phyloP scores from a whole-genome alignment of 1,140 invertebrate species.

The Stegodyphus mimosarum region DNA sequence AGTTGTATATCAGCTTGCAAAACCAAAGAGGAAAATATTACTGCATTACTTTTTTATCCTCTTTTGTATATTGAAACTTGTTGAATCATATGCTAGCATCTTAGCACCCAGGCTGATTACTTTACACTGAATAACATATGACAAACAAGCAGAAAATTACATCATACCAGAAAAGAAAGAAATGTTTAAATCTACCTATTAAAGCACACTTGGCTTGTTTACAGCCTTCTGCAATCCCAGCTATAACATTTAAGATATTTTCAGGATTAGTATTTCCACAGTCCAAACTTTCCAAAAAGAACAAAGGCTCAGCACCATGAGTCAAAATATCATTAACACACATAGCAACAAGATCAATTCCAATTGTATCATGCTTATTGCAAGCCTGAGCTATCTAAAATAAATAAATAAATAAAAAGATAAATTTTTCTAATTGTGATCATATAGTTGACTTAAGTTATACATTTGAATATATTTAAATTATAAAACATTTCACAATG shows the following conservation, averaged over 20 bases:
- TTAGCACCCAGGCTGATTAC: no score
- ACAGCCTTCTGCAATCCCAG: slow-evolving; percentile 90
- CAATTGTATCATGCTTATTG: slow-evolving; percentile 84
- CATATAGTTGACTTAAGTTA: neutral
- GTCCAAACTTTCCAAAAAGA: slow-evolving; percentile 97
- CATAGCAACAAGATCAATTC: slow-evolving; percentile 97
- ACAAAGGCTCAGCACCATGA: slow-evolving; percentile 93
- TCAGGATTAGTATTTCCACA: slow-evolving; percentile 85
- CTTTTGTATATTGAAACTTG: no score
- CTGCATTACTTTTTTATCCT: no score
- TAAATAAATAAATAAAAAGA: neutral
- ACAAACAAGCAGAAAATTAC: no score
- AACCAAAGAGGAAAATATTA: no score
- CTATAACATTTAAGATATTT: slow-evolving; percentile 80
- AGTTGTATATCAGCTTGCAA: no score
- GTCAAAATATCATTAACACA: slow-evolving; percentile 97
- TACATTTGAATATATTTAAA: neutral
- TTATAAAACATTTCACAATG: neutral
- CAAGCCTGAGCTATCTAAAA: slow-evolving; percentile 83
- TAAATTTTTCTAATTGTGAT: neutral
- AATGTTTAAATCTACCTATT: slow-evolving; percentile 74
- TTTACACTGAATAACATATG: no score
- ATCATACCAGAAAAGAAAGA: neutral
- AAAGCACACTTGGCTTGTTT: slow-evolving; percentile 86
- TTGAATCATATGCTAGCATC: no score